Evolutionary conservation across 2,797 vertebrate genomes (phyloP).

Genomic region (Mus minutoides): DNA sequence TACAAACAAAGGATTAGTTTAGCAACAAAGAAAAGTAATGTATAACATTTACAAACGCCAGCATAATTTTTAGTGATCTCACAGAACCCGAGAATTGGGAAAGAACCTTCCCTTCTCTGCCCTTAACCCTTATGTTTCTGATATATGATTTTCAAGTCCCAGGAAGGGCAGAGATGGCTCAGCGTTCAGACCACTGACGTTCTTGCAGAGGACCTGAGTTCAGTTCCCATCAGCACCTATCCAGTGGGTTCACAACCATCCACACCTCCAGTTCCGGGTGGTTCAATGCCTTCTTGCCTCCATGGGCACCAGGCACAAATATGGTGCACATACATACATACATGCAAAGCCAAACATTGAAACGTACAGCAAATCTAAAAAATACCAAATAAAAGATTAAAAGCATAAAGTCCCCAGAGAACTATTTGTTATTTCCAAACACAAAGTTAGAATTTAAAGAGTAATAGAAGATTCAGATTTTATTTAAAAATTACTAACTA

Average conservation of each 20-base stretch:
- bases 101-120: background rate
- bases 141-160: background rate
- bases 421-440: conserved; percentile 43
- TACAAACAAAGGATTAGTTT: conserved; percentile 46
- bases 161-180: background rate
- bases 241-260: background rate
- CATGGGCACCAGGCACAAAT: background rate
- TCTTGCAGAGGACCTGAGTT: background rate
- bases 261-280: background rate
- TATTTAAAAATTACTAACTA: conserved; percentile 7
- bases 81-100: background rate
- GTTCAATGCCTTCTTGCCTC: background rate
- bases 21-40: background rate
- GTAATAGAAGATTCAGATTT: conserved; percentile 28
- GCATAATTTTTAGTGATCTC: background rate
- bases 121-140: background rate
- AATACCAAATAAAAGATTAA: background rate
- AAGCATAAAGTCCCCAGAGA: background rate
- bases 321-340: background rate
- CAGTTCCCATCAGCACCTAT: background rate
- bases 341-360: background rate
- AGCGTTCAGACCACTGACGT: background rate
- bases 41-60: conserved; percentile 18
- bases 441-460: background rate
- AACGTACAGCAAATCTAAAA: background rate